Conservation (phyloP, 2,113 vertebrate species). For the Athene noctua region DNA sequence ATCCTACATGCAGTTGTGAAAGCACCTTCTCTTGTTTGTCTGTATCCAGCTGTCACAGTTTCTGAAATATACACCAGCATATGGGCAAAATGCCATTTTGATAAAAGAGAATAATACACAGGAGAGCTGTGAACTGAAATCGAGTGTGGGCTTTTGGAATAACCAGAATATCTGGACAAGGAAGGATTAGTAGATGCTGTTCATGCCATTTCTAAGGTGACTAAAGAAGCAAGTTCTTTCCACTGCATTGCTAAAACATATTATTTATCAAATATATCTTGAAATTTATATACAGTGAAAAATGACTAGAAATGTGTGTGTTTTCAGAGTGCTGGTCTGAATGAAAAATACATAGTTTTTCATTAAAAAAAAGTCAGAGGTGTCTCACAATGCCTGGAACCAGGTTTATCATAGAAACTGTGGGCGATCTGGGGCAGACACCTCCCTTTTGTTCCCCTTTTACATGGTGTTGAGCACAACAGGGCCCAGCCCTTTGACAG, state of each 20-base stretch:
- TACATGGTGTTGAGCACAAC: neutral
- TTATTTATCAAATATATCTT: neutral
- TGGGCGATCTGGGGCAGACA: neutral
- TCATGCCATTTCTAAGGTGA: neutral
- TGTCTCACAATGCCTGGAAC: neutral
- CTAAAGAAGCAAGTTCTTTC: neutral
- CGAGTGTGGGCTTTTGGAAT: neutral
- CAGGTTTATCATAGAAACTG: neutral
- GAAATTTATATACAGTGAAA: neutral
- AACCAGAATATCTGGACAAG: neutral
- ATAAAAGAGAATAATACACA: neutral
- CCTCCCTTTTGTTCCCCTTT: neutral
- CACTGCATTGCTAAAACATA: neutral
- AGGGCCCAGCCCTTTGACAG: neutral
- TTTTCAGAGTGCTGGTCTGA: neutral
- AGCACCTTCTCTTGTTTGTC: neutral
- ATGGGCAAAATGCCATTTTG: neutral
- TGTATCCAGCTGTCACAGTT: neutral
- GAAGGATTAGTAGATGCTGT: neutral
- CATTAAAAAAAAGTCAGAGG: neutral
- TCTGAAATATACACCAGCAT: neutral
- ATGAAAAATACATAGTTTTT: neutral
- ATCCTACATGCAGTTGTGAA: neutral
- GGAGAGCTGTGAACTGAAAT: neutral
- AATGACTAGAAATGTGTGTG: neutral